A percentile compares a stretch with the other conserved stretches of the same genome.
Conservation (phyloP, 2,797 vertebrate species). For the Acanthurus leucopareius region DNA sequence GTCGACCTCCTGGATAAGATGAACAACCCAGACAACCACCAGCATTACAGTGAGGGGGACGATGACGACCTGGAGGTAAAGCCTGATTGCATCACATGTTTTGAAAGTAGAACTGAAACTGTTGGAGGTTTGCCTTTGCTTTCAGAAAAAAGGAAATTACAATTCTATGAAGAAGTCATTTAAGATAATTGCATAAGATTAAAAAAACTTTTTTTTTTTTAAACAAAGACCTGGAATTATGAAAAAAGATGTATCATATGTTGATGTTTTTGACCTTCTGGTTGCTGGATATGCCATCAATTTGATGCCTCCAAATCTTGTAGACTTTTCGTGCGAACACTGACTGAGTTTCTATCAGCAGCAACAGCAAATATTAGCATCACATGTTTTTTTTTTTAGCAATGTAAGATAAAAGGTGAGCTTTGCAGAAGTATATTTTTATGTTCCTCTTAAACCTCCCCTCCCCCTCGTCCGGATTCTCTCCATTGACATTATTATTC, state of each 20-base stretch:
- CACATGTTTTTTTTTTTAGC: constrained; percentile 3
- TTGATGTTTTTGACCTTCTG: no score
- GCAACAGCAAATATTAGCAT: constrained; percentile 37
- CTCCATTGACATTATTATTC: constrained; percentile 65
- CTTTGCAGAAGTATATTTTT: constrained; percentile 8
- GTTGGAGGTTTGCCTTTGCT: background rate
- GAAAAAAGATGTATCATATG: no score
- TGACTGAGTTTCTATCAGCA: background rate
- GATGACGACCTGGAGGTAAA: constrained; percentile 96
- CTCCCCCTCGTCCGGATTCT: constrained; percentile 26
- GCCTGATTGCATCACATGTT: background rate
- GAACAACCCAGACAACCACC: constrained; percentile 96
- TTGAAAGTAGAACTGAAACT: background rate
- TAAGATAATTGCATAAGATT: no score
- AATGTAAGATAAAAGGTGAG: constrained; percentile 18
- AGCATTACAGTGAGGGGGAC: constrained; percentile 91
- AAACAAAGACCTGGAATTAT: no score
- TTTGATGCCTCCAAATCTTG: no score
- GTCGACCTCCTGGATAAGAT: constrained; percentile 96
- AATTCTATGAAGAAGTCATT: background rate
- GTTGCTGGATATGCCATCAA: no score
- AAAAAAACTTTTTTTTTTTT: no score
- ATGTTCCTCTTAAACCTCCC: constrained; percentile 15
- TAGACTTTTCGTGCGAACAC: constrained; percentile 2
- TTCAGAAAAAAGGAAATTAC: background rate